Base-by-base conservation (phyloP, 2,113 vertebrate genomes). In the Lepus americanus region DNA sequence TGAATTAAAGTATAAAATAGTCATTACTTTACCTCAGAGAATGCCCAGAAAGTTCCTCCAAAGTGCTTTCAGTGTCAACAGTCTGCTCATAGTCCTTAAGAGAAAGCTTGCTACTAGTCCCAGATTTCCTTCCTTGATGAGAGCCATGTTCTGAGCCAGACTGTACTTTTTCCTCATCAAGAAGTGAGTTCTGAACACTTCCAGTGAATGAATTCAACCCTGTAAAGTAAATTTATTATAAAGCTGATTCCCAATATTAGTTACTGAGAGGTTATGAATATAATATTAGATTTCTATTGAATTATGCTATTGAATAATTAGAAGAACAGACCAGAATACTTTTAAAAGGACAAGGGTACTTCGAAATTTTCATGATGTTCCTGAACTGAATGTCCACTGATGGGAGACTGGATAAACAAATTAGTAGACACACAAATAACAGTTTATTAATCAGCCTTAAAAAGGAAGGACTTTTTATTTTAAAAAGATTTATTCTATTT, bases 11-110 rank as follows among this genome's bases (percentile, higher is more conserved):
- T 94, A n/a, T 1, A 95, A 92, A 10, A 36, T 49, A 69, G 70
- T 83, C 20, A 82, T 59, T 78, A 73, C 3, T 44, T 98, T 99
- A 99, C 99, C 99, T 99, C 97, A 98, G 81, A 89, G 99, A 99
- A 80, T 97, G 98, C 51, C 97, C 98, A 93, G 98, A 99, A 44
- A 98, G 85, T 78, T 99, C 98, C 72, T 98, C 98, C 92, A 98
- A 94, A 0, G 98, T 98, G 89, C 97, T 98, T 92, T 98, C 98
- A 11, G 98, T 98, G 86, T 98, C 98, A 17, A 96, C 73, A 44
- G 77, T 98, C 98, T 98, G 98, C 36, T 98, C 98, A 61, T 97
- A 98, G 90, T 98, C 98, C 85, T 97, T 98, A 80, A 44, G 70
- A 69, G 98, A 98, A 96, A 97, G 94, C 97, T 97, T 98, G 93